Conservation (phyloP, 2,113 vertebrate species). For the Rhinoptilus africanus region DNA sequence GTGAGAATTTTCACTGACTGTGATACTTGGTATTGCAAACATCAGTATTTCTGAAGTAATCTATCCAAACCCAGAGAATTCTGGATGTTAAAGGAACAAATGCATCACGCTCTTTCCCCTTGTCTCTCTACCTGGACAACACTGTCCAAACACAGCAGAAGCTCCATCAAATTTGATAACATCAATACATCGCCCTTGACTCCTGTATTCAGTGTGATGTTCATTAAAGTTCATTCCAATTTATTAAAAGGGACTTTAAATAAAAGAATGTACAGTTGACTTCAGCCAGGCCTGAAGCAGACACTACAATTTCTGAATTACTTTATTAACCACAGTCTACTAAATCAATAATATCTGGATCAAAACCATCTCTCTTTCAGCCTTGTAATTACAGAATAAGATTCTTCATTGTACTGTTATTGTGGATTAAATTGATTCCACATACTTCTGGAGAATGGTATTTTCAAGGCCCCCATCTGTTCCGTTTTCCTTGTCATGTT, state of each 20-base stretch:
- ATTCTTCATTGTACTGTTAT: constrained; percentile 26
- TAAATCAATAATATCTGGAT: constrained; percentile 54
- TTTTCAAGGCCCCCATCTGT: constrained; percentile 44
- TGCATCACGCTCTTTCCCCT: not conserved
- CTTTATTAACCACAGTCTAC: constrained; percentile 12
- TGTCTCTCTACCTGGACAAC: not conserved
- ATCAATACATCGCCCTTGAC: not conserved
- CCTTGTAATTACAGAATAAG: constrained; percentile 25
- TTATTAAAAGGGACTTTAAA: constrained; percentile 10
- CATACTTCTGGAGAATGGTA: not conserved
- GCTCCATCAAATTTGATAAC: not conserved
- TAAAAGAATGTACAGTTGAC: not conserved
- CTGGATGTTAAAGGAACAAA: not conserved
- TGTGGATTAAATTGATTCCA: constrained; percentile 55
- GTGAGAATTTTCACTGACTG: not conserved
- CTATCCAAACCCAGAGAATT: not conserved
- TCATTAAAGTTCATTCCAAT: constrained; percentile 41
- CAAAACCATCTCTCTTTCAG: constrained; percentile 38
- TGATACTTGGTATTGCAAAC: not conserved
- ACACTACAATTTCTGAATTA: constrained; percentile 34
- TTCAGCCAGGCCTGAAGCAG: constrained; percentile 6
- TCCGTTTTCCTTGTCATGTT: not conserved
- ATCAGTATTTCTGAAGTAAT: not conserved
- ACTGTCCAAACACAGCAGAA: not conserved
- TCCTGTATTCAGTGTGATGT: not conserved